Conservation (phyloP, 1,140 invertebrate genomes). For the Tetramorium alpestre region DNA sequence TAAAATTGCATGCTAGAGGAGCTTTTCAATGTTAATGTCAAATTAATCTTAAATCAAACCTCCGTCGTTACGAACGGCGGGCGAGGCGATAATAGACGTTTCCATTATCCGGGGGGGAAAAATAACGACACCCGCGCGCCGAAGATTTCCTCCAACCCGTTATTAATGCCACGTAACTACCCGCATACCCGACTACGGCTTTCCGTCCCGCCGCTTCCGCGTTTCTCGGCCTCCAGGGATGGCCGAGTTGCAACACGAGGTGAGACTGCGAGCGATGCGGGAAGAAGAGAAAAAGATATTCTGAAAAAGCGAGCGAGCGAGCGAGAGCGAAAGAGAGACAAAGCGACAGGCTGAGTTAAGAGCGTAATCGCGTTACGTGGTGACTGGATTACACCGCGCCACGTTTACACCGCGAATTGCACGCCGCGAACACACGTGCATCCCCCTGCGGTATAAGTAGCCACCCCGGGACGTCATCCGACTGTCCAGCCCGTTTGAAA, state of each 20-base stretch:
- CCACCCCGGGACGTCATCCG: constrained; percentile 46
- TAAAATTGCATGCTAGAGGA: not conserved
- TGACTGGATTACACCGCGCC: constrained; percentile 78
- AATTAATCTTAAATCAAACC: not conserved
- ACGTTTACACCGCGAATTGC: constrained; percentile 72
- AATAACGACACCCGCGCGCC: constrained; percentile 4
- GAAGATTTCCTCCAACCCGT: constrained; percentile 19
- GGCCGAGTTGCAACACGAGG: constrained; percentile 24
- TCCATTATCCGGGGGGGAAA: not conserved
- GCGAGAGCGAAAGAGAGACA: constrained; percentile 38
- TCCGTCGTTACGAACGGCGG: not conserved
- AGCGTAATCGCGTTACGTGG: constrained; percentile 77
- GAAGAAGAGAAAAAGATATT: not conserved
- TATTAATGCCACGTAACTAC: constrained; percentile 47
- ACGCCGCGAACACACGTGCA: constrained; percentile 63
- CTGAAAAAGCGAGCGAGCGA: constrained; percentile 18
- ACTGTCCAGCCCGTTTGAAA: constrained; percentile 38
- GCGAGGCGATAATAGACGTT: constrained; percentile 13
- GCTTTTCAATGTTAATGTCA: not conserved
- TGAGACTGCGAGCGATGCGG: constrained; percentile 7
- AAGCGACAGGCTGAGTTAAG: constrained; percentile 68
- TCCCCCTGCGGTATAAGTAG: constrained; percentile 37
- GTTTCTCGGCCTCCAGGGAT: constrained; percentile 59
- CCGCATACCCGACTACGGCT: constrained; percentile 61
- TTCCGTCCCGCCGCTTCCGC: constrained; percentile 52